Percentiles rank a stretch among this genome's conserved stretches.
Conservation (phyloP, 2,888 invertebrate species). For the Molanna angustata region DNA sequence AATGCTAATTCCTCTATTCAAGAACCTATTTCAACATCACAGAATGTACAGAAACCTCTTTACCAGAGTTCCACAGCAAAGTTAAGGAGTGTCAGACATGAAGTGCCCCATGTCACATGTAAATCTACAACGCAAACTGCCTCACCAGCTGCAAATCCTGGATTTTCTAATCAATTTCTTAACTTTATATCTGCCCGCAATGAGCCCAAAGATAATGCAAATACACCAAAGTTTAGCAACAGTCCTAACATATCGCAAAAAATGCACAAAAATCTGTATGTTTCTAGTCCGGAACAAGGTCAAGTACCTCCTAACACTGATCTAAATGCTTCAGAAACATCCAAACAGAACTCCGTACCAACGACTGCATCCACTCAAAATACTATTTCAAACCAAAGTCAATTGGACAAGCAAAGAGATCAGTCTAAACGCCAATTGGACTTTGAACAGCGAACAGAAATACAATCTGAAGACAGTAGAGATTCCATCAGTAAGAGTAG, state of each 20-base stretch:
- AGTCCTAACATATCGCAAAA: conserved; percentile 54
- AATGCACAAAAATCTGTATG: conserved; percentile 55
- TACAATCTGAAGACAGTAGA: conserved; percentile 53
- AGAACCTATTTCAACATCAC: conserved; percentile 7
- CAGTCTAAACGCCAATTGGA: conserved; percentile 52
- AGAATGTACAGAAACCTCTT: conserved; percentile 19
- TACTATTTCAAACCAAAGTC: conserved; percentile 18
- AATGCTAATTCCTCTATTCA: too few relatives aligned
- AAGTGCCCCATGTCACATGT: conserved; percentile 46
- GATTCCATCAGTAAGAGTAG: conserved; percentile 53
- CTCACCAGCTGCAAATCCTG: conserved; percentile 41
- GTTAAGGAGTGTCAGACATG: conserved; percentile 49
- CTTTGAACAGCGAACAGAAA: conserved; percentile 49
- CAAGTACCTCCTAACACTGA: conserved; percentile 54
- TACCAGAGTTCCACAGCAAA: conserved; percentile 48
- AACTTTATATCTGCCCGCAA: conserved; percentile 53
- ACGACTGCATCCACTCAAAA: conserved; percentile 37
- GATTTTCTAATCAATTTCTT: conserved; percentile 52
- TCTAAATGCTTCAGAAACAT: conserved; percentile 43
- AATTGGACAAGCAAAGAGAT: conserved; percentile 47
- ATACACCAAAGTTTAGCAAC: conserved; percentile 54
- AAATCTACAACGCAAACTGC: conserved; percentile 38
- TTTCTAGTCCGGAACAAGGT: conserved; percentile 53
- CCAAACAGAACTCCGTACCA: conserved; percentile 50
- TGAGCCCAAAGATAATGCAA: conserved; percentile 55